These are phyloP conservation scores for Trichosurus vulpecula DNA, from an alignment of 2,797 vertebrate genomes.

Conservation along the genomic window DNA sequence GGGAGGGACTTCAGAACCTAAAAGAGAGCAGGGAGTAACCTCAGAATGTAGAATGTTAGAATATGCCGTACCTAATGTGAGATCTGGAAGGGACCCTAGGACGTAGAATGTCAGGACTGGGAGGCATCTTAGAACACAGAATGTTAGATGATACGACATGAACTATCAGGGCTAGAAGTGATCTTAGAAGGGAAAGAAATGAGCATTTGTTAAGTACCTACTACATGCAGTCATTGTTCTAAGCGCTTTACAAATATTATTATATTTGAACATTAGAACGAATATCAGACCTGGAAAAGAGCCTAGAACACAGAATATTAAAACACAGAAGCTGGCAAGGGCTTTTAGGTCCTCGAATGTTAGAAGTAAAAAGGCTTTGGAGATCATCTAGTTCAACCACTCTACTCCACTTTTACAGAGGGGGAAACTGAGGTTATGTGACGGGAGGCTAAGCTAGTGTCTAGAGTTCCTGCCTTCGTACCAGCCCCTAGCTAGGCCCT, in stretches of 20 bases:
- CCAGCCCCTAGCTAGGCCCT: neutral
- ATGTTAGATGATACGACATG: neutral
- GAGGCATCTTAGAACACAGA: neutral
- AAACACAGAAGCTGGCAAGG: neutral
- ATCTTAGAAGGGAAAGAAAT: neutral
- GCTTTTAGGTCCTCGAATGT: neutral
- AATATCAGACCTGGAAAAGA: neutral
- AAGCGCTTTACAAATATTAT: neutral
- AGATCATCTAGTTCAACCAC: neutral
- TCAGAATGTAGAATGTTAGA: neutral
- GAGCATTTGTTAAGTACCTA: neutral
- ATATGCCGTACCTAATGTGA: neutral
- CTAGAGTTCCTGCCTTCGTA: neutral
- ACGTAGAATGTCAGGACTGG: neutral
- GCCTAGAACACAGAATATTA: neutral
- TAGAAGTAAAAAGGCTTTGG: neutral
- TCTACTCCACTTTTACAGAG: neutral
- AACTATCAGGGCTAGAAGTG: neutral
- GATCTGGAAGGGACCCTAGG: neutral
- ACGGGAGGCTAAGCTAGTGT: neutral
- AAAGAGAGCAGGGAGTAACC: neutral
- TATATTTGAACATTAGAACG: neutral
- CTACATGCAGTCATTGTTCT: neutral
- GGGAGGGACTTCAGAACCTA: neutral
- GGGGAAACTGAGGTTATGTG: neutral